A percentile compares a stretch with the other conserved stretches of the same genome.
Conservation (phyloP, 2,113 vertebrate species). For the Bubo scandiacus region DNA sequence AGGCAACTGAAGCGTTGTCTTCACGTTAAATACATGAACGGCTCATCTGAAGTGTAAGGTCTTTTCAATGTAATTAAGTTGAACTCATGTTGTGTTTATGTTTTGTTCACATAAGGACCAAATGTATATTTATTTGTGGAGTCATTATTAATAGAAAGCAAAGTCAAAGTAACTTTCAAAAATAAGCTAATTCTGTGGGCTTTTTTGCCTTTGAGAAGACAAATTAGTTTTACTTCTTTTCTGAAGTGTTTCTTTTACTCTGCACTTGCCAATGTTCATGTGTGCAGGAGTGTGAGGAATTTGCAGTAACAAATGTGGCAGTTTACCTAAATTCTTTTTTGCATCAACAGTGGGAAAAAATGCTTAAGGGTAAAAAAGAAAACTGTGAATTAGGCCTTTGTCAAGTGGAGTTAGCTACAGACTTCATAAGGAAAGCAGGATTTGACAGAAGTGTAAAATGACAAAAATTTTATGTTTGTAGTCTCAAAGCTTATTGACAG, state of each 20-base stretch:
- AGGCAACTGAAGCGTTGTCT: neutral
- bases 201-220: neutral
- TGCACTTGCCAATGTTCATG: neutral
- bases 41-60: neutral
- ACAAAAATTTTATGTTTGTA: neutral
- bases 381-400: constrained; percentile 10
- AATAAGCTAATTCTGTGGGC: neutral
- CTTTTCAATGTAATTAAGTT: neutral
- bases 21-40: neutral
- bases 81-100: neutral
- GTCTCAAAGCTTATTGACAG: neutral
- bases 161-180: neutral
- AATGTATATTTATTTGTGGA: neutral
- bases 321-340: neutral
- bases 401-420: neutral
- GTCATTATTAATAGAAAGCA: neutral
- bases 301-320: neutral
- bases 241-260: neutral
- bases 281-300: neutral
- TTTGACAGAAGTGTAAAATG: constrained; percentile 19
- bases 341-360: neutral
- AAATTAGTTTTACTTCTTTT: neutral
- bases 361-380: neutral
- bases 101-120: neutral
- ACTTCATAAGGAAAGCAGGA: neutral